Percentiles rank a stretch among this genome's conserved stretches.
Evolutionary conservation across 2,113 vertebrate genomes (phyloP).

Genomic region (Saimiri boliviensis): DNA sequence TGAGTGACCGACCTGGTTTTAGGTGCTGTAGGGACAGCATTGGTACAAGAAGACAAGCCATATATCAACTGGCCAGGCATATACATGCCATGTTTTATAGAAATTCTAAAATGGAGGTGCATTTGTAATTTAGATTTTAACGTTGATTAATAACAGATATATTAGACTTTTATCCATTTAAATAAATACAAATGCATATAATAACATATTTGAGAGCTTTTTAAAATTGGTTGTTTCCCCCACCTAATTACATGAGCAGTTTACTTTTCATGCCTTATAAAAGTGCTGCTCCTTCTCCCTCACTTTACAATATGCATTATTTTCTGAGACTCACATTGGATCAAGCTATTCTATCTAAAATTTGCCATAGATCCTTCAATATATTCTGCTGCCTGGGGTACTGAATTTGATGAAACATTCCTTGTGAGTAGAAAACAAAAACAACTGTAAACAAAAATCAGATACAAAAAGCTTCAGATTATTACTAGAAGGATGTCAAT

Average conservation of each 20-base stretch:
- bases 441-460: slow-evolving; percentile 51
- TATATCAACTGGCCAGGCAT: not conserved
- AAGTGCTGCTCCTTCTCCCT: not conserved
- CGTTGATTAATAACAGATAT: not conserved
- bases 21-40: not conserved
- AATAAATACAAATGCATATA: not conserved
- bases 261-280: slow-evolving; percentile 40
- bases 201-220: not conserved
- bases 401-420: slow-evolving; percentile 72
- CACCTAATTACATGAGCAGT: not conserved
- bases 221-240: not conserved
- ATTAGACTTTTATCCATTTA: not conserved
- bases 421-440: slow-evolving; percentile 67
- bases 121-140: slow-evolving; percentile 1
- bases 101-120: not conserved
- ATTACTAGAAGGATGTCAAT: not conserved
- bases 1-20: not conserved
- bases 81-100: not conserved
- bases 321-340: slow-evolving; percentile 64
- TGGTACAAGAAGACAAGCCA: not conserved
- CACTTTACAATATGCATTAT: slow-evolving; percentile 62
- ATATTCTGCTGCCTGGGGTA: slow-evolving; percentile 48
- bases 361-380: slow-evolving; percentile 58
- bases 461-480: slow-evolving; percentile 55
- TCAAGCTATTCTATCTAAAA: slow-evolving; percentile 68